Evolutionary conservation across 2,888 invertebrate genomes (phyloP).

Genomic region (Euclidia mi): DNA sequence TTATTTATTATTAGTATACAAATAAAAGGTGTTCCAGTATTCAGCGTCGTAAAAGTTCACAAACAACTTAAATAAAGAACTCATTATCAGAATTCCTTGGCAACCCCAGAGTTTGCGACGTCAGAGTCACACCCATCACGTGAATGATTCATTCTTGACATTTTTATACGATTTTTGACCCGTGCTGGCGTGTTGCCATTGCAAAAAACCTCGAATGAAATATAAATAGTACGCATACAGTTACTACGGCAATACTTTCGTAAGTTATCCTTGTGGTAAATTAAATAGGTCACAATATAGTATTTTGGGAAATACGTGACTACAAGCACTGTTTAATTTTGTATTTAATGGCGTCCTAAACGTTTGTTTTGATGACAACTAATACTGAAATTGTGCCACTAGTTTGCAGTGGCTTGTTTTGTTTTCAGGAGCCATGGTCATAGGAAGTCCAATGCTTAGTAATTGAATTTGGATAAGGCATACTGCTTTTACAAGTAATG

Average conservation of each 20-base stretch:
- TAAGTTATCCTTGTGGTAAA: background rate
- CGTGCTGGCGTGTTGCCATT: conserved; percentile 24
- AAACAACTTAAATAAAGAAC: conserved; percentile 1
- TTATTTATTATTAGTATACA: too few relatives aligned
- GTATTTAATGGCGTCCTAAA: too few relatives aligned
- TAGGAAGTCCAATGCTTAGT: too few relatives aligned
- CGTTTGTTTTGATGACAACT: too few relatives aligned
- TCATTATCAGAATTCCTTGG: conserved; percentile 30
- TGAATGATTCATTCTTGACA: conserved; percentile 1
- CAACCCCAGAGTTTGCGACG: conserved; percentile 15
- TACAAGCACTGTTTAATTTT: too few relatives aligned
- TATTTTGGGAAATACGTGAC: too few relatives aligned
- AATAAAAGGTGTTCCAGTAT: too few relatives aligned
- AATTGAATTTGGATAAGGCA: too few relatives aligned
- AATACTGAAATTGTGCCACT: too few relatives aligned
- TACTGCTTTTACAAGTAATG: too few relatives aligned
- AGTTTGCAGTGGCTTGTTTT: too few relatives aligned
- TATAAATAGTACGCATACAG: background rate
- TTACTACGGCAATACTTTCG: background rate
- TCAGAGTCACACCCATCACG: conserved; percentile 3
- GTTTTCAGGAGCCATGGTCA: too few relatives aligned
- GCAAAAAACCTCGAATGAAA: background rate
- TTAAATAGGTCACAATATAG: background rate
- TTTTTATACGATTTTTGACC: conserved; percentile 35
- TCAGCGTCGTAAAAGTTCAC: background rate